Evolutionary conservation across 2,113 vertebrate species (phyloP).

Genomic region (Diphyllodes magnificus): DNA sequence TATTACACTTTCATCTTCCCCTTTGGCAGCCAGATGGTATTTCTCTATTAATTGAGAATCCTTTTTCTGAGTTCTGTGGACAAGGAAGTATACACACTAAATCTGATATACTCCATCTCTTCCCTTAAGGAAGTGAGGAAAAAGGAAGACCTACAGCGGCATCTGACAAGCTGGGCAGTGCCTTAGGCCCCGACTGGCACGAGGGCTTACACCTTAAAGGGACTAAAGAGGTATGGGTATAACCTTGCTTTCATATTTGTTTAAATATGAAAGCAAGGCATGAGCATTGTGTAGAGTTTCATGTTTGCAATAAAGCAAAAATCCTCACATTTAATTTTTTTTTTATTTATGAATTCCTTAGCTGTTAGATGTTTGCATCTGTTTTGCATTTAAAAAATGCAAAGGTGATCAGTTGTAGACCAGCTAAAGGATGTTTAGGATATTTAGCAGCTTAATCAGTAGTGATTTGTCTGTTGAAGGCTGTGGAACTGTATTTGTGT

Average conservation of each 20-base stretch:
- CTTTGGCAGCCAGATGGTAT: background rate
- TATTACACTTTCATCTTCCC: background rate
- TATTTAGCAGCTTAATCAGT: background rate
- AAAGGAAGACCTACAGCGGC: background rate
- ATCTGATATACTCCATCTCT: background rate
- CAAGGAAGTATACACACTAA: background rate
- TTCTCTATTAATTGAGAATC: background rate
- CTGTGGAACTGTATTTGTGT: background rate
- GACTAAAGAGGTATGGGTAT: slow-evolving; percentile 74
- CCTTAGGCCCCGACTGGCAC: slow-evolving; percentile 94
- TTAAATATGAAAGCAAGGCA: background rate
- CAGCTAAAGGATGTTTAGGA: background rate
- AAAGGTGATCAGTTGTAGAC: background rate
- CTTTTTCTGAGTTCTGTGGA: background rate
- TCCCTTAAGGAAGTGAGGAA: slow-evolving; percentile 56
- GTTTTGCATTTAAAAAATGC: background rate
- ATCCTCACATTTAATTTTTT: background rate
- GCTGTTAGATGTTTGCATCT: background rate
- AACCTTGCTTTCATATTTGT: background rate
- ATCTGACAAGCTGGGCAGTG: slow-evolving; percentile 77
- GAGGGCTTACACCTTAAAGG: slow-evolving; percentile 84
- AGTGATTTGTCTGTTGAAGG: background rate
- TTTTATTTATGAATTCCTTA: background rate
- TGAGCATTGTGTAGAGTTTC: background rate
- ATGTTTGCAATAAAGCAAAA: background rate